Evolutionary conservation across 2,797 vertebrate species (phyloP).

Genomic region (Cirrhinus mrigala): DNA sequence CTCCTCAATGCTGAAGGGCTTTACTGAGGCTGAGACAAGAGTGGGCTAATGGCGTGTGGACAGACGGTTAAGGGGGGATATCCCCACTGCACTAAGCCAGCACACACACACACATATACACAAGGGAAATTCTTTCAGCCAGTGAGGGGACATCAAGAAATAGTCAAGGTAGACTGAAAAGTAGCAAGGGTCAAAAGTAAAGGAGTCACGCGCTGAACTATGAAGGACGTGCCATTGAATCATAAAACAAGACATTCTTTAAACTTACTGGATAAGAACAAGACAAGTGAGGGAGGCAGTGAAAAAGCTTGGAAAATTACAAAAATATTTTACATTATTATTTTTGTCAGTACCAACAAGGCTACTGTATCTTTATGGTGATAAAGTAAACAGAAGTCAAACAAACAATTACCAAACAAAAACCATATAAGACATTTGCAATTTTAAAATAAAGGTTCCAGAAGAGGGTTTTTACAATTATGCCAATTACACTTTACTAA

Average conservation of each 20-base stretch:
- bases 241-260: neutral
- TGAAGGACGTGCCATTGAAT: neutral
- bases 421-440: neutral
- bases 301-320: neutral
- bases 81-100: constrained; percentile 27
- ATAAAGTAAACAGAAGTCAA: neutral
- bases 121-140: constrained; percentile 21
- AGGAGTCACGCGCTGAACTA: constrained; percentile 2
- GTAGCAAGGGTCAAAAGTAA: constrained; percentile 27
- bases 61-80: constrained; percentile 55
- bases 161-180: neutral
- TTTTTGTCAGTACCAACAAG: neutral
- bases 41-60: constrained; percentile 58
- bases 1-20: constrained; percentile 73
- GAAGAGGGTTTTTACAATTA: neutral
- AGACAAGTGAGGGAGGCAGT: neutral
- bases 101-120: constrained; percentile 19
- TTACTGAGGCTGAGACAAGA: constrained; percentile 61
- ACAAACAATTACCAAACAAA: neutral
- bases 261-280: neutral
- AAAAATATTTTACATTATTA: neutral
- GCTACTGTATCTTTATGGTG: neutral
- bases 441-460: no score
- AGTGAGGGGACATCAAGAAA: constrained; percentile 25
- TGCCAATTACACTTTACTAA: neutral